Base-by-base conservation (phyloP, 2,888 invertebrate genomes). In the Capitulum mitella region DNA sequence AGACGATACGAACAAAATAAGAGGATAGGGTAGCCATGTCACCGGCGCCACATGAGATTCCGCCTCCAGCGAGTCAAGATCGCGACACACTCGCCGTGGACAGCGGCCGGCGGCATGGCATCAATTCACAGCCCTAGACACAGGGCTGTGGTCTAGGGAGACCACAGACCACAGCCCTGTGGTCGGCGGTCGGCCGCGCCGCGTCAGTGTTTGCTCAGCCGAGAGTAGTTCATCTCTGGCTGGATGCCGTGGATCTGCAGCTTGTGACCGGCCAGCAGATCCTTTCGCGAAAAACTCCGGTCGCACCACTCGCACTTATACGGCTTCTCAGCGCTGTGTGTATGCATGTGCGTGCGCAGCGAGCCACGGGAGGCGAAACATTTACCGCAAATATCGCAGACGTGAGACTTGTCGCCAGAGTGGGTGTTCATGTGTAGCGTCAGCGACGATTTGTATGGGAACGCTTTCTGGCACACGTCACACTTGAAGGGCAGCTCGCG, bases 221-320 rank as follows among this genome's bases (percentile, higher is more conserved):
- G 76, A 16, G 76, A 76, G 19, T 76, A 76, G 29, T 46, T 43
- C 46, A 29, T 43, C 46, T 46, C 76, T 8, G 76, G 48, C 76
- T 76, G 76, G 10, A 76, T 76, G 76, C 76, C 76, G 22, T 76
- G 76, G 1, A 76, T 48, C 76, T 76, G 76, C 76, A 76, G 46
- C 32, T 48, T 43, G 32, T 76, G 76, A 1, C 76, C 46, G 29
- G 76, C 76, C 76, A 76, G 46, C 32, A 76, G 48, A 32, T 76
- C 76, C 29, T 48, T 43, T 12, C 76, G 76, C 43, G 76, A 76
- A 32, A 76, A 76, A 46, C 76, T 76, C 46, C 76, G 43, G 76
- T 76, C 76, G 76, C 76, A 76, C 76, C 43, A 76, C 46, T 76
- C 76, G 46, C 76, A 76, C 76, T 43, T 43, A 46, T 76, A 76